Percentiles rank a stretch among this genome's conserved stretches.
Evolutionary conservation across 1,140 invertebrate genomes (phyloP).

Genomic region (Psilanteris sp.): DNA sequence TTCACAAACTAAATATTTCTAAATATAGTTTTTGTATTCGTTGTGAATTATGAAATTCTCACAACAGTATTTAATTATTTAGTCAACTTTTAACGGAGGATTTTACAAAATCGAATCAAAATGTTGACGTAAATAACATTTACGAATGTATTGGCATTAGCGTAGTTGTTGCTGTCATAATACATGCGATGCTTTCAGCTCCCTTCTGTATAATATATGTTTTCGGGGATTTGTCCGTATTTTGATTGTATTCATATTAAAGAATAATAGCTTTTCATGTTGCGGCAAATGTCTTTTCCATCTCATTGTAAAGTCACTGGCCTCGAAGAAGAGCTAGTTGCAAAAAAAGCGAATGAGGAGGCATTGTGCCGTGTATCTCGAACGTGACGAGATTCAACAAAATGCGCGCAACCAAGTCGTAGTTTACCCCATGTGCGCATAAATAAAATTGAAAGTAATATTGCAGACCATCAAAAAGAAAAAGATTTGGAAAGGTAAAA

Average conservation of each 20-base stretch:
- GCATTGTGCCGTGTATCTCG: conserved; percentile 31
- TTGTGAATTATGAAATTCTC: too few relatives aligned
- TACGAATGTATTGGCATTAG: conserved; percentile 11
- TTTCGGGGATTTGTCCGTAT: conserved; percentile 29
- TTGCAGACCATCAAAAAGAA: conserved; percentile 3
- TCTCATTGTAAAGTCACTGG: conserved; percentile 31
- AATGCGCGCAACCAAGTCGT: too few relatives aligned
- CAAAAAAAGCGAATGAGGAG: conserved; percentile 40
- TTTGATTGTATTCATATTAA: conserved; percentile 45
- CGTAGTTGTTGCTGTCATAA: too few relatives aligned
- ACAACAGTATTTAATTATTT: too few relatives aligned
- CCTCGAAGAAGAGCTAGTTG: conserved; percentile 9
- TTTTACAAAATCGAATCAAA: too few relatives aligned
- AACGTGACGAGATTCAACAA: conserved; percentile 47
- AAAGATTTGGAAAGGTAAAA: too few relatives aligned
- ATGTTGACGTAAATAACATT: too few relatives aligned
- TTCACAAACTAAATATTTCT: too few relatives aligned
- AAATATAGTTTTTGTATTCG: too few relatives aligned
- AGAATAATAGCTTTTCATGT: conserved; percentile 51
- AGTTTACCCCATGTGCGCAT: conserved; percentile 17
- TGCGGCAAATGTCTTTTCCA: conserved; percentile 52
- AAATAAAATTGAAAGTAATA: conserved; percentile 45
- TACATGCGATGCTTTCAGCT: too few relatives aligned
- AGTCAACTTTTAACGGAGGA: too few relatives aligned
- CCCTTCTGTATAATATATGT: conserved; percentile 46